Percentiles rank a stretch among this genome's conserved stretches.
Evolutionary conservation across 2,113 vertebrate genomes (phyloP).

Genomic region (Siniperca knerii): DNA sequence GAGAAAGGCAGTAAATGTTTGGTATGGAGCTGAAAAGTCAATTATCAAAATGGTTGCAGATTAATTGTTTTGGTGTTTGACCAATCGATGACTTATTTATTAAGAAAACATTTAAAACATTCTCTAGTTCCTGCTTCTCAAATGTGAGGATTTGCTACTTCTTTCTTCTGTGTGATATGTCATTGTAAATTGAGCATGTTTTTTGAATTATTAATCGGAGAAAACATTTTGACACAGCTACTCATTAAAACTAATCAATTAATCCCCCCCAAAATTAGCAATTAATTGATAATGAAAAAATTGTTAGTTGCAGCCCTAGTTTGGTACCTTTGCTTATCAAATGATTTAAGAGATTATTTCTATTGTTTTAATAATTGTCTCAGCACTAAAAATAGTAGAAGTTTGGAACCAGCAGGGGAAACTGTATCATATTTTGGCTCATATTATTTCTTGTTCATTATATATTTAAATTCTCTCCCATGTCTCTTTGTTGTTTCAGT

Average conservation of each 20-base stretch:
- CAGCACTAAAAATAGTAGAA: not conserved
- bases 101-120: not conserved
- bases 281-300: not conserved
- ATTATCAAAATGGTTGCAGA: too few species aligned
- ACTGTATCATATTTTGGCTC: not conserved
- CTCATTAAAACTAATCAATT: not conserved
- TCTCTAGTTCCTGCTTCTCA: not conserved
- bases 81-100: not conserved
- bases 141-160: not conserved
- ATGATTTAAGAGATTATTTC: not conserved
- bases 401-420: not conserved
- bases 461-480: not conserved
- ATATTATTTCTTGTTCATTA: not conserved
- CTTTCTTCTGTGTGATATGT: not conserved
- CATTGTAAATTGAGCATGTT: not conserved
- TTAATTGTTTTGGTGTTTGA: too few species aligned
- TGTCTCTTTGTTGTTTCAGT: conserved; percentile 81
- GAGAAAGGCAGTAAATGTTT: not conserved
- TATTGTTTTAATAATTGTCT: not conserved
- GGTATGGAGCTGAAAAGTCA: too few species aligned
- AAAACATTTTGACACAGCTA: not conserved
- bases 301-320: not conserved
- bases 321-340: not conserved
- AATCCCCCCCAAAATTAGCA: not conserved
- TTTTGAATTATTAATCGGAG: not conserved